A percentile compares a stretch with the other conserved stretches of the same genome.
phyloP scores from a whole-genome alignment of 2,113 vertebrate genomes.

The Sinocyclocheilus anshuiensis region DNA sequence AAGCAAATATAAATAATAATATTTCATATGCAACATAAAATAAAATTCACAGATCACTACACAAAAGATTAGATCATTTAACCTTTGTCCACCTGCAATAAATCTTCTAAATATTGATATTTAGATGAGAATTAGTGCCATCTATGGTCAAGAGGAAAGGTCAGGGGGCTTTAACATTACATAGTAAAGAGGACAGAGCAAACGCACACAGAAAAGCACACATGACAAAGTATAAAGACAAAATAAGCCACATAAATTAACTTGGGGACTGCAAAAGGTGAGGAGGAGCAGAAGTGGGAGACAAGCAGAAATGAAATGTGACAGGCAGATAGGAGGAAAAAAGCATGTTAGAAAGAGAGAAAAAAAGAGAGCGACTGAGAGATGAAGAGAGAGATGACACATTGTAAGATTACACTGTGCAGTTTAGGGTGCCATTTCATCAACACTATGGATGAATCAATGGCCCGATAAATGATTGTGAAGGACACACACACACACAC shows the following conservation, averaged over 20 bases:
- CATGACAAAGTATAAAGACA: conserved; percentile 1
- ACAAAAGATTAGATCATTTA: neutral
- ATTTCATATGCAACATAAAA: neutral
- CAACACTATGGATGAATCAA: conserved; percentile 52
- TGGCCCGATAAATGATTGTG: conserved; percentile 50
- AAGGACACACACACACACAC: conserved; percentile 25
- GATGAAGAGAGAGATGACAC: conserved; percentile 54
- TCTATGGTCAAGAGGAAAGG: conserved; percentile 1
- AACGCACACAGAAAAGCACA: neutral
- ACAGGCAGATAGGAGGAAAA: conserved; percentile 24
- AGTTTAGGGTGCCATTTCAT: conserved; percentile 51
- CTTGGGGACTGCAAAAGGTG: conserved; percentile 18
- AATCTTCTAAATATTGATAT: neutral
- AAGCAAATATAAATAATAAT: neutral
- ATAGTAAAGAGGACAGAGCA: neutral
- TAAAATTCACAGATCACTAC: neutral
- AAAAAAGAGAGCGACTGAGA: conserved; percentile 24
- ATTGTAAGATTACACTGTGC: conserved; percentile 49
- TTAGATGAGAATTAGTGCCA: neutral
- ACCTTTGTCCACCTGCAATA: neutral
- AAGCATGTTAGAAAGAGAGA: conserved; percentile 27
- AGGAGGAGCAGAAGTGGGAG: conserved; percentile 37
- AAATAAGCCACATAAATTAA: neutral
- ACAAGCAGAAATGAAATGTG: conserved; percentile 51
- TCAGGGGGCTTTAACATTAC: neutral